A percentile compares a stretch with the other conserved stretches of the same genome.
Conservation (phyloP, 2,797 vertebrate species). For the Neosilurus hyrtlii region DNA sequence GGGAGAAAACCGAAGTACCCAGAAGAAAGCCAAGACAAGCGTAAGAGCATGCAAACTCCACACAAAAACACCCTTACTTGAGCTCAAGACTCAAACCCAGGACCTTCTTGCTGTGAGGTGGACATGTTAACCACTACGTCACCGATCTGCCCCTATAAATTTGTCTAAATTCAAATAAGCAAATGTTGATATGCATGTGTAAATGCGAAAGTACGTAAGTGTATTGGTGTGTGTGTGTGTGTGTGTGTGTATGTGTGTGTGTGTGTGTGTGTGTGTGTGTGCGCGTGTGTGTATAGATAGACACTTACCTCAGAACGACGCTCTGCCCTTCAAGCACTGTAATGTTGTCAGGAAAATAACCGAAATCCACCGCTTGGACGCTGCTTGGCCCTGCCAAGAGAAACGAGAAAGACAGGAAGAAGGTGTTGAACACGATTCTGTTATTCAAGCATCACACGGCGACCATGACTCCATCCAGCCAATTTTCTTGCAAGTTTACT, state of each 20-base stretch:
- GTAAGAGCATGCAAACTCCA: too few species aligned
- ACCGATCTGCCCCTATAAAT: neutral
- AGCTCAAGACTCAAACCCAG: too few species aligned
- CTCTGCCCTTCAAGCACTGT: slow-evolving; percentile 87
- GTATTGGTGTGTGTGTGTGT: too few species aligned
- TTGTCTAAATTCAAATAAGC: slow-evolving; percentile 4
- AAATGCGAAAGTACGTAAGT: slow-evolving; percentile 20
- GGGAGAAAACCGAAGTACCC: too few species aligned
- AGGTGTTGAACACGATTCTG: slow-evolving; percentile 52
- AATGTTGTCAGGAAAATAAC: slow-evolving; percentile 86
- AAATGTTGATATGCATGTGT: slow-evolving; percentile 39
- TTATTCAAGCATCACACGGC: slow-evolving; percentile 59
- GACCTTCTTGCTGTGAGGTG: too few species aligned
- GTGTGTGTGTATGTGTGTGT: slow-evolving; percentile 42
- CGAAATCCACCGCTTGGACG: slow-evolving; percentile 78
- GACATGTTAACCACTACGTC: too few species aligned
- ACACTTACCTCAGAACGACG: slow-evolving; percentile 83
- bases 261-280: slow-evolving; percentile 22
- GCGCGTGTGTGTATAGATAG: neutral
- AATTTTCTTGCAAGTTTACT: slow-evolving; percentile 55
- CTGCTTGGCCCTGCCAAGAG: slow-evolving; percentile 75
- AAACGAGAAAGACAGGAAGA: slow-evolving; percentile 51
- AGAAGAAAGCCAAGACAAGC: too few species aligned
- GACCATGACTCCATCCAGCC: slow-evolving; percentile 49
- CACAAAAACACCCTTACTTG: too few species aligned